Conservation (phyloP, 2,797 vertebrate genomes). For the Nasua narica region DNA sequence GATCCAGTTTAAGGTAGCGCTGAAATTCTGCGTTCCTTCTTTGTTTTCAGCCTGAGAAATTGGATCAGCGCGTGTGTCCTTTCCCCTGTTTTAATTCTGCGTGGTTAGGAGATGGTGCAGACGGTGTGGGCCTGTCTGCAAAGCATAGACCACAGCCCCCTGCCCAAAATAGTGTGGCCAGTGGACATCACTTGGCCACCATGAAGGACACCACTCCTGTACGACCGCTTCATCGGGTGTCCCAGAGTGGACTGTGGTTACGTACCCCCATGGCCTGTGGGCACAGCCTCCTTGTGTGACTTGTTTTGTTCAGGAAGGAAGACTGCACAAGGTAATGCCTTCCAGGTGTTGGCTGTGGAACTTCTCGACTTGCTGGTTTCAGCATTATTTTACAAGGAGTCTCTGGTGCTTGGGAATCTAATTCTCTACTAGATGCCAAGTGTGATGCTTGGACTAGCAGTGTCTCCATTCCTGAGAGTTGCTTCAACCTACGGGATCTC, state of each 20-base stretch:
- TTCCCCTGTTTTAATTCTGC: neutral
- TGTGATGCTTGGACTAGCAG: neutral
- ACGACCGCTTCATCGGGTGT: fast-evolving
- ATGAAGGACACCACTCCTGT: fast-evolving
- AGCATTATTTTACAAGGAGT: neutral
- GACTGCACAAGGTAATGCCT: neutral
- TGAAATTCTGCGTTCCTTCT: neutral
- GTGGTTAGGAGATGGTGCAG: neutral
- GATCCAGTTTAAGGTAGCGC: slow-evolving; percentile 79
- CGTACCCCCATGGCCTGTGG: fast-evolving
- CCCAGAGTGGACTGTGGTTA: neutral
- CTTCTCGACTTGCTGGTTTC: neutral
- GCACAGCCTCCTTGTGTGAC: neutral
- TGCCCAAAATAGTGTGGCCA: neutral
- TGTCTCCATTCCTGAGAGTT: neutral
- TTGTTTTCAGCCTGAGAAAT: neutral
- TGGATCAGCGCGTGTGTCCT: fast-evolving
- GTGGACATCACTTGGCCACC: too few relatives aligned
- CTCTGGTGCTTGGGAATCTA: neutral
- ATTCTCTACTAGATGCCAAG: neutral
- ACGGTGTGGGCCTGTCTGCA: neutral
- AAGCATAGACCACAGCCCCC: neutral
- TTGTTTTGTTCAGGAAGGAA: neutral
- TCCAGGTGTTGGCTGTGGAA: neutral
- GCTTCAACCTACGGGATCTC: neutral